Base-by-base conservation (phyloP, 2,113 vertebrate genomes). In the Gopherus flavomarginatus region DNA sequence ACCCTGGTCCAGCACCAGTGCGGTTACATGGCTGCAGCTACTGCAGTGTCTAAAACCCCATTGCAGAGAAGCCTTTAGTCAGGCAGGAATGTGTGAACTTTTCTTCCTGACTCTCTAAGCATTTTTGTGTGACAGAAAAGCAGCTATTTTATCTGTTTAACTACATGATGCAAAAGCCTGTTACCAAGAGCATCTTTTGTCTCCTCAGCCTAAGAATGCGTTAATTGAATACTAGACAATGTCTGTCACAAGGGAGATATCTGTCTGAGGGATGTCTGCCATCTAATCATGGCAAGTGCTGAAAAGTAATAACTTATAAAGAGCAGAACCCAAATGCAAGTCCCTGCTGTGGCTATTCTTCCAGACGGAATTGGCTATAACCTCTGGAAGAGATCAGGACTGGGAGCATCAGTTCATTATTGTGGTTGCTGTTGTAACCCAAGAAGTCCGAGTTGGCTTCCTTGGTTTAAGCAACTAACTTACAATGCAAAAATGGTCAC, bases 391-490 rank as follows among this genome's bases (percentile, higher is more conserved):
- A 97, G 96, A 97, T 97, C 91, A 93, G 92, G 94, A 96, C 69
- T 86, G 81, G 93, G 93, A 98, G 91, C 65, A 94, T 96, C 83
- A 44, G 90, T 96, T 87, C 94, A 86, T 94, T 95, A 86, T 97
- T 98, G 98, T 92, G 98, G 97, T 97, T 85, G 80, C 87, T 85
- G 86, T 79, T 96, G 98, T 97, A 98, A 98, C 78, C 85, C 56
- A 94, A 98, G 97, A 98, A 95, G 97, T 97, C 59, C 97, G 96
- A 97, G 96, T 95, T 97, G 96, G 96, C 86, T 92, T 97, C 94
- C 92, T 93, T 53, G 93, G 96, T 97, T 98, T 97, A 97, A 97
- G 97, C 86, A 95, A 94, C 97, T 98, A 94, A 98, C 98, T 98
- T 98, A 90, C 89, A 97, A 96, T 91, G 92, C 92, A 96, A 96